These are phyloP conservation scores for Andrena bucephala DNA, from an alignment of 2,888 invertebrate species.

Conservation along the genomic window DNA sequence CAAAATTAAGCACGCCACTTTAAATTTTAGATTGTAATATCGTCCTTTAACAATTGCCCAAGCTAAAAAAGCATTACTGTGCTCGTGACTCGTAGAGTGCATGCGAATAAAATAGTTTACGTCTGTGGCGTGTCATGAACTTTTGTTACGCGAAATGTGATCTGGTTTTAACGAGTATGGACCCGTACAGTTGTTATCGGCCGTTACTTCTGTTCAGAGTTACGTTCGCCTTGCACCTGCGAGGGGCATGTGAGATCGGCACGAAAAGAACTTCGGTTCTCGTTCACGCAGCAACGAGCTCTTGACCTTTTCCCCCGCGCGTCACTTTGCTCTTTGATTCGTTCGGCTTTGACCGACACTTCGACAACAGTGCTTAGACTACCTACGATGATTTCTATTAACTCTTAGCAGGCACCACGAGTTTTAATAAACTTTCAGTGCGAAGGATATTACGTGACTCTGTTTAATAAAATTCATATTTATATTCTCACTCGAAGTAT, in stretches of 20 bases:
- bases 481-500: too few species aligned
- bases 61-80: too few species aligned
- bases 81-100: background rate
- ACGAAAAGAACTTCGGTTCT: background rate
- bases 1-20: too few species aligned
- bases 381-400: background rate
- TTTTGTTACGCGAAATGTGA: conserved; percentile 22
- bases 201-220: conserved; percentile 27
- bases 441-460: too few species aligned
- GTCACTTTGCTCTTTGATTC: background rate
- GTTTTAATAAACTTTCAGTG: too few species aligned
- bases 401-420: background rate
- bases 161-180: conserved; percentile 35
- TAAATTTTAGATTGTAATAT: too few species aligned
- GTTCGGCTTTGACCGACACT: background rate
- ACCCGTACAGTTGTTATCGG: conserved; percentile 20
- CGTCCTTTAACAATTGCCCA: too few species aligned
- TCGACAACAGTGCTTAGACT: background rate
- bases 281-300: conserved; percentile 5
- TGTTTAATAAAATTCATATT: too few species aligned
- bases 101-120: conserved; percentile 21
- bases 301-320: background rate
- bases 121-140: conserved; percentile 1
- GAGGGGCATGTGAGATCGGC: conserved; percentile 15
- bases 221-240: conserved; percentile 37